These are phyloP conservation scores for Sebastes goodei DNA, from an alignment of 2,797 vertebrate species.

Conservation along the genomic window DNA sequence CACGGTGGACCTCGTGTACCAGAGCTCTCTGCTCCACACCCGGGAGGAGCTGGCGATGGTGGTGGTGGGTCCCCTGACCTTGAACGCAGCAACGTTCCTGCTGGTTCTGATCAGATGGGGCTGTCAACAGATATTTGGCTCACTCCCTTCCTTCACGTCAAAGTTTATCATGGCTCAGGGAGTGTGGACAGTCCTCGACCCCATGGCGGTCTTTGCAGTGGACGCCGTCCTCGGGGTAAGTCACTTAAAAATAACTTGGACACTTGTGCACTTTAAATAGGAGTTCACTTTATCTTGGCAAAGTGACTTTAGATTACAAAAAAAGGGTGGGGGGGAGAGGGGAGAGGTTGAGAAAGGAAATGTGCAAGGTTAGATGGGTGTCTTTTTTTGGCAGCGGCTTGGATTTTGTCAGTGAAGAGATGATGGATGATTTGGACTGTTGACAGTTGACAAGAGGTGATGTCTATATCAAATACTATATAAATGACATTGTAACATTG, in stretches of 20 bases:
- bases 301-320: constrained; percentile 84
- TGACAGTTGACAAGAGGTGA: background rate
- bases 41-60: constrained; percentile 91
- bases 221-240: constrained; percentile 98
- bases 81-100: constrained; percentile 87
- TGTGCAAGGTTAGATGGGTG: constrained; percentile 63
- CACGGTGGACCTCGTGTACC: constrained; percentile 92
- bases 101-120: constrained; percentile 95
- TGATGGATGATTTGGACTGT: background rate
- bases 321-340: constrained; percentile 14
- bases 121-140: constrained; percentile 95
- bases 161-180: constrained; percentile 95
- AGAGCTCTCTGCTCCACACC: constrained; percentile 88
- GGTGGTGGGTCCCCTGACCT: constrained; percentile 90
- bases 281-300: constrained; percentile 88
- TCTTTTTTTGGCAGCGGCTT: constrained; percentile 53
- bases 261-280: constrained; percentile 88
- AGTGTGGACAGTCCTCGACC: constrained; percentile 96
- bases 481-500: background rate
- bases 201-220: constrained; percentile 93
- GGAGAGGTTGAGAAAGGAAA: constrained; percentile 40
- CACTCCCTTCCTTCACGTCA: constrained; percentile 95
- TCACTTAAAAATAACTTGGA: constrained; percentile 93
- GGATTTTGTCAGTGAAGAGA: constrained; percentile 33
- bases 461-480: background rate